Base-by-base conservation (phyloP, 2,113 vertebrate species). In the Muntiacus reevesi region DNA sequence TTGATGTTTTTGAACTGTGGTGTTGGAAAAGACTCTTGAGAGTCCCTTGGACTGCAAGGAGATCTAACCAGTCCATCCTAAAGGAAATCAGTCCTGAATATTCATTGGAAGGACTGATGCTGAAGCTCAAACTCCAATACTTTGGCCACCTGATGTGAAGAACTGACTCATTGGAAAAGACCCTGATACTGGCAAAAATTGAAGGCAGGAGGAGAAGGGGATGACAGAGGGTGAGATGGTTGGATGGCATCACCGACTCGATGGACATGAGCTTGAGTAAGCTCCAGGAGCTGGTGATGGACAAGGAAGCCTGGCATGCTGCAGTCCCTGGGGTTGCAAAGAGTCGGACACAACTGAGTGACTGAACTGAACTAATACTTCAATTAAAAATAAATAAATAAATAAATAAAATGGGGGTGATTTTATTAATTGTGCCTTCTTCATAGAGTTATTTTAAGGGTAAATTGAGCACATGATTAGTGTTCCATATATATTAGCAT, bases 281-380 rank as follows among this genome's bases (percentile, higher is more conserved):
- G 3, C 62, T 64, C 2, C 7, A 4, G 15, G 62, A n/a, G 62
- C 4, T 64, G 30, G 30, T 64, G 33, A n/a, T 2, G 62, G 7
- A 9, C 2, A n/a, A 17, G 62, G 33, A 64, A 17, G 62, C 7
- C 62, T 64, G 62, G 62, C 0, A 7, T 4, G 16, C 62, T 64
- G 62, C 62, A 9, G 7, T 64, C 15, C 62, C 17, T 64, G 33
- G 33, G 62, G 30, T 64, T 6, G 3, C 62, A 64, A 64, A 64
- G 30, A 64, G 30, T 64, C 0, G 0, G 62, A 64, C 15, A 64
- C 7, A 7, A 33, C 14, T 16, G 3, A 33, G 60, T 0, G 7
- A 64, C 15, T 64, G 62, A 64, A 64, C 7, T 30, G 28, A 62
- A 62, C 60, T 62, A 30, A 79, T 47, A 10, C 43, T 47, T 30